Evolutionary conservation across 2,888 invertebrate species (phyloP).

Genomic region (Pseudoips prasinana): DNA sequence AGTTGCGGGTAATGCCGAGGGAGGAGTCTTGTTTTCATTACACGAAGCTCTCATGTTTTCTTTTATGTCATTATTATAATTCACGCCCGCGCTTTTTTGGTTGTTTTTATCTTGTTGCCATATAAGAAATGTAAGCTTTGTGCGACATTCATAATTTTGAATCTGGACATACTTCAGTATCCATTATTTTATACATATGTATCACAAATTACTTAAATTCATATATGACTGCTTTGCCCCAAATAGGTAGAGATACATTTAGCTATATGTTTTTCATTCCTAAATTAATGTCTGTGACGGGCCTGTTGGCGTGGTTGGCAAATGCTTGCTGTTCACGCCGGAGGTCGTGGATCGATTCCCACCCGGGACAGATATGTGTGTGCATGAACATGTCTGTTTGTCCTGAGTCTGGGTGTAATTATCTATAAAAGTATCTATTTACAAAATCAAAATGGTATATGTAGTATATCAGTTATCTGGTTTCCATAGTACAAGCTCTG

Average conservation of each 20-base stretch:
- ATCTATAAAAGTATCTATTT: no score
- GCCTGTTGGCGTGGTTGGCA: no score
- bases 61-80: slow-evolving; percentile 40
- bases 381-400: no score
- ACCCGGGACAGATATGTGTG: no score
- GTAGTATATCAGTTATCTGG: no score
- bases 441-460: no score
- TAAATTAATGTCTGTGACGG: background rate
- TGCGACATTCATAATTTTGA: background rate
- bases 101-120: background rate
- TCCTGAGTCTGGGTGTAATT: no score
- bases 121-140: no score
- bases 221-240: background rate
- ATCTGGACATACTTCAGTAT: background rate
- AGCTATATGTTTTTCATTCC: background rate
- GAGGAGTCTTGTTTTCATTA: slow-evolving; percentile 49
- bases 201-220: no score
- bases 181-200: background rate
- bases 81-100: slow-evolving; percentile 24
- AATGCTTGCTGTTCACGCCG: no score
- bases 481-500: no score
- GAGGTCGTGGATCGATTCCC: no score
- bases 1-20: slow-evolving; percentile 59
- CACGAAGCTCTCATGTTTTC: slow-evolving; percentile 32
- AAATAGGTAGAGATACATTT: background rate